Conservation (phyloP, 1,140 invertebrate genomes). For the Cephus cinctus region DNA sequence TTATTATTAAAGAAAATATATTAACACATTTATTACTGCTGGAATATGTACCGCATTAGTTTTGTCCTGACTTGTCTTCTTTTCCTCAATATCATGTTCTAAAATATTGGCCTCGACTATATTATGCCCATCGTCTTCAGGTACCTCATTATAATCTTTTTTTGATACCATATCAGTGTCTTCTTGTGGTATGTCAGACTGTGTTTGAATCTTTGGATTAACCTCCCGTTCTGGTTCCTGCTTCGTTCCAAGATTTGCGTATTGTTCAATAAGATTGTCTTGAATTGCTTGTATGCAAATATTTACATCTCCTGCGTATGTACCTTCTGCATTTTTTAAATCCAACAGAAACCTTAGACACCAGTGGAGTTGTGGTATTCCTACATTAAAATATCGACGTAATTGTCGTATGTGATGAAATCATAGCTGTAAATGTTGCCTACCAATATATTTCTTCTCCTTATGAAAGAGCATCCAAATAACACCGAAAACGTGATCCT, state of each 20-base stretch:
- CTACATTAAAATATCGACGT: conserved; percentile 1
- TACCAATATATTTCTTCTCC: conserved; percentile 6
- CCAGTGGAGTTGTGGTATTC: conserved; percentile 18
- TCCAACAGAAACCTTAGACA: conserved; percentile 17
- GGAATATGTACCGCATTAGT: too few species aligned
- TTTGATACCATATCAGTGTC: too few species aligned
- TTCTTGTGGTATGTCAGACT: too few species aligned
- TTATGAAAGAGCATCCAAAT: conserved; percentile 20
- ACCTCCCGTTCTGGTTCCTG: too few species aligned
- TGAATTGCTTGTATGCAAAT: conserved; percentile 18
- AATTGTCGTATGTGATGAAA: neutral
- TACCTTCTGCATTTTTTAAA: conserved; percentile 11
- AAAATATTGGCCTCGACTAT: too few species aligned
- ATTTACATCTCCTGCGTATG: conserved; percentile 14
- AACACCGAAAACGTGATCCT: conserved; percentile 19
- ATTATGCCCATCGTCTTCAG: neutral
- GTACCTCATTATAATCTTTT: neutral
- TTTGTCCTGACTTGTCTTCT: too few species aligned
- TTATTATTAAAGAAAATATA: neutral
- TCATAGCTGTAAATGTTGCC: neutral
- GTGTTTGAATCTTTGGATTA: too few species aligned
- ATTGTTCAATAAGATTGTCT: conserved; percentile 19
- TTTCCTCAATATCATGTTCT: too few species aligned
- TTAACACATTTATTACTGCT: too few species aligned
- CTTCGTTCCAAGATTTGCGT: conserved; percentile 12